Evolutionary conservation across 1,140 invertebrate genomes (phyloP).

Genomic region (Zaprionus kolodkinae): DNA sequence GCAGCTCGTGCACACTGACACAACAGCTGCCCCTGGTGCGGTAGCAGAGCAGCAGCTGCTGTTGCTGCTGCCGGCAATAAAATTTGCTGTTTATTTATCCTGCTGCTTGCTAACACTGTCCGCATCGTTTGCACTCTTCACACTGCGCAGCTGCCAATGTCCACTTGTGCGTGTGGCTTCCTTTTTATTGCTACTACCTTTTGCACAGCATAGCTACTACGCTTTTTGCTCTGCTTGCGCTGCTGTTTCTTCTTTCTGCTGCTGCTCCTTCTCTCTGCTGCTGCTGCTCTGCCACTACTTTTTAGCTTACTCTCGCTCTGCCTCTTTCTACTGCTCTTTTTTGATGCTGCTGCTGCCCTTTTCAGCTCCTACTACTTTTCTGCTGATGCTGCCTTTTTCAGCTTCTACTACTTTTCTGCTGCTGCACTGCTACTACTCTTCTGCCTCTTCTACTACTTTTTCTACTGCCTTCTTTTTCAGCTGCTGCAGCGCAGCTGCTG

Average conservation of each 20-base stretch:
- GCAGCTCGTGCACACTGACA: slow-evolving; percentile 2
- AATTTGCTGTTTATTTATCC: not conserved
- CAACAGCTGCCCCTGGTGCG: not conserved
- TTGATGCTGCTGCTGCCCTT: not conserved
- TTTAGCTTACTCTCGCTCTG: not conserved
- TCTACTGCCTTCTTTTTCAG: not conserved
- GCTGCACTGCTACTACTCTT: not conserved
- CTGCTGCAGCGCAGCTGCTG: slow-evolving; percentile 45
- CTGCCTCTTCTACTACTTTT: not conserved
- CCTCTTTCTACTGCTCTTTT: not conserved
- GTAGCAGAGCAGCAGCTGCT: slow-evolving; percentile 1
- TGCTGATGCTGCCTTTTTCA: no score
- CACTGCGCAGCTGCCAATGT: slow-evolving; percentile 32
- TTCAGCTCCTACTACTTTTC: no score
- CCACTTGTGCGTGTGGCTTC: not conserved
- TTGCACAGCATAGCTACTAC: not conserved
- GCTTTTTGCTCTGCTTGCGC: not conserved
- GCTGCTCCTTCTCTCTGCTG: no score
- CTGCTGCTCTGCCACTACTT: no score
- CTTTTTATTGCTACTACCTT: not conserved
- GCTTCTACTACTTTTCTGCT: not conserved
- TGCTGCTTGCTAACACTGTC: slow-evolving; percentile 6
- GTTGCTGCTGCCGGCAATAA: slow-evolving; percentile 10
- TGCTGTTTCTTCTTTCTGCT: not conserved
- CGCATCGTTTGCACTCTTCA: not conserved